Conservation (phyloP, 2,888 invertebrate genomes). For the Pollenia angustigena region DNA sequence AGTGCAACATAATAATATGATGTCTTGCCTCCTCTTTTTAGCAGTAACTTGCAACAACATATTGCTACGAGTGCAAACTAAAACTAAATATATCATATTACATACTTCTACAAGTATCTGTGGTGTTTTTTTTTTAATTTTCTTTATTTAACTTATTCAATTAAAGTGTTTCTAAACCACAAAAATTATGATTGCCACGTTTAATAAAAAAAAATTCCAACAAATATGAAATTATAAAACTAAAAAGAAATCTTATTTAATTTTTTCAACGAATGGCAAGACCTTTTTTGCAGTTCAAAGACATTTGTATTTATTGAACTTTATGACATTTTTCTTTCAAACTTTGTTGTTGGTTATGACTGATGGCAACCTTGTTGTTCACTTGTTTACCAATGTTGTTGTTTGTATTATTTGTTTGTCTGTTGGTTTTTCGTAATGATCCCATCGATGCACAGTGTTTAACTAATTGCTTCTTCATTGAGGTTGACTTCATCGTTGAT, state of each 20-base stretch:
- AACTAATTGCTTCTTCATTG: slow-evolving; percentile 64
- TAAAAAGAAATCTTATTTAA: not conserved
- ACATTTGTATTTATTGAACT: slow-evolving; percentile 51
- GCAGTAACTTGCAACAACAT: slow-evolving; percentile 20
- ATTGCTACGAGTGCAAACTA: not conserved
- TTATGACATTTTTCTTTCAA: slow-evolving; percentile 28
- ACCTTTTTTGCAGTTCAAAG: slow-evolving; percentile 35
- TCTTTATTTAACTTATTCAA: slow-evolving; percentile 7
- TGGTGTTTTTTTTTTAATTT: not conserved
- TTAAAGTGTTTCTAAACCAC: slow-evolving; percentile 26
- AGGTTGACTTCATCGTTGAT: slow-evolving; percentile 49
- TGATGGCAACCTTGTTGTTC: slow-evolving; percentile 60
- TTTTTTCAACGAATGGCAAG: slow-evolving; percentile 34
- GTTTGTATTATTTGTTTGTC: slow-evolving; percentile 1
- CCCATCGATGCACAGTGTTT: slow-evolving; percentile 40
- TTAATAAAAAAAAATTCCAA: not conserved
- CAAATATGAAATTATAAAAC: not conserved
- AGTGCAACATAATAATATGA: slow-evolving; percentile 28
- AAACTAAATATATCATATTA: slow-evolving; percentile 29
- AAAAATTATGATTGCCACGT: slow-evolving; percentile 10
- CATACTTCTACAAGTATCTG: not conserved
- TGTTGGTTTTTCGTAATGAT: slow-evolving; percentile 36
- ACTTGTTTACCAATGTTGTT: slow-evolving; percentile 11
- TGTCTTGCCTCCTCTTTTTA: not conserved
- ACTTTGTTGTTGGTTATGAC: not conserved